Conservation (phyloP, 2,113 vertebrate genomes). For the Platycercus adscitus region DNA sequence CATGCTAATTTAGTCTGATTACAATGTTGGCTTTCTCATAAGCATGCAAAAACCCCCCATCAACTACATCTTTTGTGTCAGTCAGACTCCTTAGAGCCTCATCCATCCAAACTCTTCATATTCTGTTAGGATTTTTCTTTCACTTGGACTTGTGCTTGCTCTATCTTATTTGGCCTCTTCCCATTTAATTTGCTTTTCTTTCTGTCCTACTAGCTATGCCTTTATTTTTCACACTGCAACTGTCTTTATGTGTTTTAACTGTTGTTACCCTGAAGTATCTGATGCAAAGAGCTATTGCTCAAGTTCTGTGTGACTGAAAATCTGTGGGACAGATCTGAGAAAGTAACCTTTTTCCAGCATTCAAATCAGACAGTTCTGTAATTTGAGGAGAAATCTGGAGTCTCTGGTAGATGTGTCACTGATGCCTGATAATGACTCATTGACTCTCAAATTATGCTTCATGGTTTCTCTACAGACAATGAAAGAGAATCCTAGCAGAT, state of each 20-base stretch:
- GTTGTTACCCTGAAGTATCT: neutral
- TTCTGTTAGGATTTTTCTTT: conserved; percentile 14
- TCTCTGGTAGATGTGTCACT: neutral
- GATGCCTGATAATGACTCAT: neutral
- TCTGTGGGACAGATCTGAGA: neutral
- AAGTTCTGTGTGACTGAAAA: neutral
- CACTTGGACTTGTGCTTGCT: neutral
- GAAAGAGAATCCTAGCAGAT: neutral
- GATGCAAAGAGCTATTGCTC: neutral
- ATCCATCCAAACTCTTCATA: neutral
- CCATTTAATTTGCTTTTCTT: conserved; percentile 15
- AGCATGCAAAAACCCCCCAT: neutral
- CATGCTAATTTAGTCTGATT: conserved; percentile 49
- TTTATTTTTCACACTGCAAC: conserved; percentile 6
- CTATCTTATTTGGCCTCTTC: neutral
- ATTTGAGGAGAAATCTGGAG: neutral
- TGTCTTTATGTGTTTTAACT: neutral
- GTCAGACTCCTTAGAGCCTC: neutral
- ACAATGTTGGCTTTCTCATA: conserved; percentile 40
- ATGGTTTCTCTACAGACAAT: neutral
- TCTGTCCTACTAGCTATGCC: neutral
- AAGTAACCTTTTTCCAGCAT: neutral
- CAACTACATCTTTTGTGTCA: conserved; percentile 12
- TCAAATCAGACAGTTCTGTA: neutral
- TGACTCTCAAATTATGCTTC: neutral